Percentiles rank a stretch among this genome's conserved stretches.
Evolutionary conservation across 2,113 vertebrate genomes (phyloP).

Genomic region (Atlantisia rogersi): DNA sequence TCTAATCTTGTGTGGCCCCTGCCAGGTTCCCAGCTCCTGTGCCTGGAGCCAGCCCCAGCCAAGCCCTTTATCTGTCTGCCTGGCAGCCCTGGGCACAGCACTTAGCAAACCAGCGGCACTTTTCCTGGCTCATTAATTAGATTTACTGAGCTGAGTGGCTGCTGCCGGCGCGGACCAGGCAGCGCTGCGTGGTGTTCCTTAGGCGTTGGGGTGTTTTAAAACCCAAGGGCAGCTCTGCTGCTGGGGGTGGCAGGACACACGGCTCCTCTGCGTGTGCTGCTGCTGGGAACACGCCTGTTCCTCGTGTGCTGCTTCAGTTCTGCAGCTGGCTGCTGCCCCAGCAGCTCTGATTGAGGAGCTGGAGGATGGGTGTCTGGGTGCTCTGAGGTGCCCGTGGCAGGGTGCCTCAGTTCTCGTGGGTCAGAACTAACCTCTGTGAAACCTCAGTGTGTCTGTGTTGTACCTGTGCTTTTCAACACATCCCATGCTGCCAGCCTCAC

Average conservation of each 20-base stretch:
- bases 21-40: conserved; percentile 64
- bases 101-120: conserved; percentile 35
- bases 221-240: neutral
- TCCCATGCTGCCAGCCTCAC: neutral
- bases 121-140: conserved; percentile 58
- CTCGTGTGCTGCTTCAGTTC: neutral
- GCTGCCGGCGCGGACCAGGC: neutral
- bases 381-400: neutral
- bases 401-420: conserved; percentile 52
- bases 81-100: conserved; percentile 38
- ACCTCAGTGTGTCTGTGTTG: neutral
- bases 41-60: conserved; percentile 23
- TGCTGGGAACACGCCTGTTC: neutral
- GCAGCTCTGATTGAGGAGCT: neutral
- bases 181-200: conserved; percentile 43
- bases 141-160: conserved; percentile 41
- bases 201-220: neutral
- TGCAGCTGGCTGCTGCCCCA: neutral
- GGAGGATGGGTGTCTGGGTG: neutral
- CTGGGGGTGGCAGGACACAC: neutral
- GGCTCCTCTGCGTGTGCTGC: neutral
- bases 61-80: conserved; percentile 69
- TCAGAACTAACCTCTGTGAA: neutral
- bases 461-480: neutral
- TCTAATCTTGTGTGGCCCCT: conserved; percentile 40